Conservation (phyloP, 2,113 vertebrate species). For the Ictidomys tridecemlineatus region DNA sequence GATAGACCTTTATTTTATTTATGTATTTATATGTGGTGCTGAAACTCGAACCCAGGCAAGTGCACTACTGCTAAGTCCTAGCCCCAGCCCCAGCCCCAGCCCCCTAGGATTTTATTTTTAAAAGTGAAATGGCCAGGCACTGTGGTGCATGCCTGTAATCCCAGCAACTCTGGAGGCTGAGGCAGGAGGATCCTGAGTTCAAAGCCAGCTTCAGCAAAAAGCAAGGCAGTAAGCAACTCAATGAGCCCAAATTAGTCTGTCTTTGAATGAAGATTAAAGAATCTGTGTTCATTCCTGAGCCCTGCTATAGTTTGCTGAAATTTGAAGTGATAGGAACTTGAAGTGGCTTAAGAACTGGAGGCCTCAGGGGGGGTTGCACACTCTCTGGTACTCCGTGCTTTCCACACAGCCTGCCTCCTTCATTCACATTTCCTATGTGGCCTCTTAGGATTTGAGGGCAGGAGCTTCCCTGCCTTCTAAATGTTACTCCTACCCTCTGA, state of each 20-base stretch:
- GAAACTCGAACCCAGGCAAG: no score
- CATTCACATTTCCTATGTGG: background rate
- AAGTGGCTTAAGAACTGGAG: background rate
- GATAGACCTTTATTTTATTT: no score
- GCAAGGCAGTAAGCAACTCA: no score
- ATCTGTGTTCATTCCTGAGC: background rate
- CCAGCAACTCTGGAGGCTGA: no score
- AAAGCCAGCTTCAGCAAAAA: no score
- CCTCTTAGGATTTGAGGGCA: background rate
- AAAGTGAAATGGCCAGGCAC: background rate
- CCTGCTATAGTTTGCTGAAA: background rate
- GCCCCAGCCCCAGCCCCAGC: no score
- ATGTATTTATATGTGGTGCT: no score
- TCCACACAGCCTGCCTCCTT: background rate
- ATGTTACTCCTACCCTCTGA: background rate
- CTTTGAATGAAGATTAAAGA: background rate
- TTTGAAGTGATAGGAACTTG: background rate
- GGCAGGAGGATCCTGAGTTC: no score
- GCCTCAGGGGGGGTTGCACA: background rate
- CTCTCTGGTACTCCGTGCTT: background rate
- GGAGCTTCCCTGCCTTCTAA: background rate
- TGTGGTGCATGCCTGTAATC: no score
- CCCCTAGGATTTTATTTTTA: background rate
- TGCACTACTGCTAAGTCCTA: no score
- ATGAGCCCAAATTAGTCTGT: background rate